Conservation (phyloP, 2,888 invertebrate species). For the Steinernema hermaphroditum region DNA sequence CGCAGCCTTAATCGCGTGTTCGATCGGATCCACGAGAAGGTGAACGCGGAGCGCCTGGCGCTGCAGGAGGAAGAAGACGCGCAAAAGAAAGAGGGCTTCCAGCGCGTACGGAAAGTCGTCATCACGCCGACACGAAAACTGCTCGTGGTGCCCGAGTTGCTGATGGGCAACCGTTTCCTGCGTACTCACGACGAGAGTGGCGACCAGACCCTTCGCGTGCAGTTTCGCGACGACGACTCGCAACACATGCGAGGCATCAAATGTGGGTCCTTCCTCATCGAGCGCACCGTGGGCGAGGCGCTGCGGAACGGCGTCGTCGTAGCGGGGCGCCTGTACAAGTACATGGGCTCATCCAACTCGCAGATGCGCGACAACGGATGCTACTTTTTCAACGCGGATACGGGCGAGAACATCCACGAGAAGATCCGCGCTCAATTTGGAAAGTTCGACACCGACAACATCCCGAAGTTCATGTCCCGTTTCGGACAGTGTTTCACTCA, state of each 20-base stretch:
- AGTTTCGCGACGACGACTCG: conserved; percentile 53
- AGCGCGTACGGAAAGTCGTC: conserved; percentile 51
- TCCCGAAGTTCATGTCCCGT: conserved; percentile 61
- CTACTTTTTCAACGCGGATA: conserved; percentile 52
- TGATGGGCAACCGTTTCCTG: conserved; percentile 66
- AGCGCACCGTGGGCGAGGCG: conserved; percentile 16
- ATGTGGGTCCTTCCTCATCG: conserved; percentile 1
- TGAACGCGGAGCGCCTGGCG: not conserved
- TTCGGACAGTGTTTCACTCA: conserved; percentile 52
- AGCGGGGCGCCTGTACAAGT: conserved; percentile 51
- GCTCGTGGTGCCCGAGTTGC: conserved; percentile 61
- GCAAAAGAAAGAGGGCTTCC: conserved; percentile 42
- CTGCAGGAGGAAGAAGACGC: conserved; percentile 34
- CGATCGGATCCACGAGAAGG: not conserved
- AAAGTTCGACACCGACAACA: conserved; percentile 56
- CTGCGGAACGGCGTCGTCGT: conserved; percentile 6
- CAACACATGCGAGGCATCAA: conserved; percentile 2
- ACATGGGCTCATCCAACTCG: conserved; percentile 65
- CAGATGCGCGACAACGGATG: conserved; percentile 65
- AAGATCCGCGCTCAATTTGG: conserved; percentile 44
- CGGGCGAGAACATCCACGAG: conserved; percentile 39
- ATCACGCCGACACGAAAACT: conserved; percentile 63
- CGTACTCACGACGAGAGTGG: conserved; percentile 53
- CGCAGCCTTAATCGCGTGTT: no score
- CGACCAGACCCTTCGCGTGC: conserved; percentile 52